A percentile compares a stretch with the other conserved stretches of the same genome.
Evolutionary conservation across 2,113 vertebrate species (phyloP).

Genomic region (Phalacrocorax brasilianus): DNA sequence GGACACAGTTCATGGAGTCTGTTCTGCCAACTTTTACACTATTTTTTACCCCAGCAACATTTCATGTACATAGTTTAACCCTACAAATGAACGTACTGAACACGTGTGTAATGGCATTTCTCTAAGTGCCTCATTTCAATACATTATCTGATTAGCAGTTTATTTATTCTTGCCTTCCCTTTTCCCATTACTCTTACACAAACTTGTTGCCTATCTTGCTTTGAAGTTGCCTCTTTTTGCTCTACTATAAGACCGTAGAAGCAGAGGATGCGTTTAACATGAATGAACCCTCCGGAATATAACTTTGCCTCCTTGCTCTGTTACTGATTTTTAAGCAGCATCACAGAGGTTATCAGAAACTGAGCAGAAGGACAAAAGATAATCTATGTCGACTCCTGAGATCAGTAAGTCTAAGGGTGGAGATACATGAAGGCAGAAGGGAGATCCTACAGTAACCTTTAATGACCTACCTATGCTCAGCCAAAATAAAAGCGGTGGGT

Average conservation of each 20-base stretch:
- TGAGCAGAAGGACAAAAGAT: not conserved
- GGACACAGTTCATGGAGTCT: not conserved
- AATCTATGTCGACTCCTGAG: not conserved
- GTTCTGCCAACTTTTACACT: not conserved
- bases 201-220: not conserved
- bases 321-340: not conserved
- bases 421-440: not conserved
- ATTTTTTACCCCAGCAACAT: not conserved
- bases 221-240: not conserved
- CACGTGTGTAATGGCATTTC: rapidly evolving
- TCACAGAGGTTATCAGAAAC: not conserved
- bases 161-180: not conserved
- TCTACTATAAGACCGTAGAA: not conserved
- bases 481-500: not conserved
- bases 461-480: not conserved
- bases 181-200: not conserved
- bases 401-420: not conserved
- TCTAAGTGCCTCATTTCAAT: not conserved
- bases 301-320: not conserved
- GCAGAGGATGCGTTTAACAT: not conserved
- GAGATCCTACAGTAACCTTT: not conserved
- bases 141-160: not conserved
- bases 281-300: not conserved
- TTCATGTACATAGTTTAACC: not conserved
- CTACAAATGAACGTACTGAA: not conserved